Base-by-base conservation (phyloP, 2,113 vertebrate genomes). In the Vombatus ursinus region DNA sequence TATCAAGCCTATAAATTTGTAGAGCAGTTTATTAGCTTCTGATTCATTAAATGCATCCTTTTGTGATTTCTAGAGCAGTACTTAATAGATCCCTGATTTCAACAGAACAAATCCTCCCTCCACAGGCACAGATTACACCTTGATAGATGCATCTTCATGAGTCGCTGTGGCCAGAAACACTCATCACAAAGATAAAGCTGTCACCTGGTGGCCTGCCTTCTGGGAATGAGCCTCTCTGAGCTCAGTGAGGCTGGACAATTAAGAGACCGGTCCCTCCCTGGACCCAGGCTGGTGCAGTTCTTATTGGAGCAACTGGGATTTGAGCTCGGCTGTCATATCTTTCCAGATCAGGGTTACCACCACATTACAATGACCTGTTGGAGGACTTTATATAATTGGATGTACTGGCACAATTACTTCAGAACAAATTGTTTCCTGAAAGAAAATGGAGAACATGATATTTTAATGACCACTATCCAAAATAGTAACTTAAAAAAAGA, bases 391-490 rank as follows among this genome's bases (percentile, higher is more conserved):
- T 93, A 90, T 8, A 96, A 50, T 95, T 93, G 92, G 37, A 90
- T 89, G 96, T 90, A 95, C 3, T 95, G 95, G 92, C 92, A 95
- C 26, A 11, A 94, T 57, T 94, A 94, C 91, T 94, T 95, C 94
- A 97, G 94, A 97, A 94, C 51, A 96, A 97, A 93, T 50, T 92
- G 57, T 25, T 90, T 90, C 68, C 92, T 77, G n/a, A 94, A 95
- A 94, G 28, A 91, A 93, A 84, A 44, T 44, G 7, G 68, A 84
- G 68, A 77, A 77, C 5, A 22, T 19, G 61, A 77, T 44, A 44
- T 84, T 44, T 84, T 84, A 84, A 84, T 23, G 68, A 84, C 49
- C 28, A 96, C 9, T 96, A 92, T 44, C 96, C 90, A 97, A 97
- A 97, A 96, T 50, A 92, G 37, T 94, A 49, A 92, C 91, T 96